These are phyloP conservation scores for Chionoecetes opilio DNA, from an alignment of 1,140 invertebrate species.

Conservation along the genomic window DNA sequence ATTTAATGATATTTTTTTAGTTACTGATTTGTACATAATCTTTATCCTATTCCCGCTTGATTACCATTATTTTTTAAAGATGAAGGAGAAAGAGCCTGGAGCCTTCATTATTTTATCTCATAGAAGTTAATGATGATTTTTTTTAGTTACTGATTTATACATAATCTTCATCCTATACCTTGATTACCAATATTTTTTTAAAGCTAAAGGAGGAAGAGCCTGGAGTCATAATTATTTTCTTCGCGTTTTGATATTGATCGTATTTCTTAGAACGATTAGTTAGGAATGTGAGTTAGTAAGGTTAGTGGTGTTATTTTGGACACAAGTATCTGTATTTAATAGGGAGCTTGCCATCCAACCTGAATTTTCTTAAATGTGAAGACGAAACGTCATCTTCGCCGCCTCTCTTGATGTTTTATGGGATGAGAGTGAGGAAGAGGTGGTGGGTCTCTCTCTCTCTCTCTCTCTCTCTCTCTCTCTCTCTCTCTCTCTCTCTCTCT, in stretches of 20 bases:
- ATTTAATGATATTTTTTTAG: not conserved
- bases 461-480: slow-evolving; percentile 27
- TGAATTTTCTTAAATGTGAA: not conserved
- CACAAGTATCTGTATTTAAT: not conserved
- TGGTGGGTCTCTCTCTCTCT: not conserved
- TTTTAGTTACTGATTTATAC: not conserved
- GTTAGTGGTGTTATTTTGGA: not conserved
- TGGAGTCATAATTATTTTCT: not conserved
- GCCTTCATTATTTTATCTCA: not conserved
- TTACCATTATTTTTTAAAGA: not conserved
- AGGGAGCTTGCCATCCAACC: not conserved
- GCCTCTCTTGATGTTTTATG: not conserved
- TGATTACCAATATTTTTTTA: not conserved
- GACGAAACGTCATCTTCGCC: not conserved
- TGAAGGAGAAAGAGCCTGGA: not conserved
- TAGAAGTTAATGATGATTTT: not conserved
- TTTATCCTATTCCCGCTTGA: not conserved
- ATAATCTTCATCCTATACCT: not conserved
- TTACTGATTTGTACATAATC: not conserved
- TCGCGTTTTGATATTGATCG: not conserved
- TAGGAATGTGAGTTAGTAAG: not conserved
- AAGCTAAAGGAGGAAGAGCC: not conserved
- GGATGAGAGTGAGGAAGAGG: not conserved
- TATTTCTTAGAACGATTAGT: not conserved
- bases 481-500: slow-evolving; percentile 27